A percentile compares a stretch with the other conserved stretches of the same genome.
Conservation (phyloP, 2,113 vertebrate genomes). For the Scytalopus superciliaris region DNA sequence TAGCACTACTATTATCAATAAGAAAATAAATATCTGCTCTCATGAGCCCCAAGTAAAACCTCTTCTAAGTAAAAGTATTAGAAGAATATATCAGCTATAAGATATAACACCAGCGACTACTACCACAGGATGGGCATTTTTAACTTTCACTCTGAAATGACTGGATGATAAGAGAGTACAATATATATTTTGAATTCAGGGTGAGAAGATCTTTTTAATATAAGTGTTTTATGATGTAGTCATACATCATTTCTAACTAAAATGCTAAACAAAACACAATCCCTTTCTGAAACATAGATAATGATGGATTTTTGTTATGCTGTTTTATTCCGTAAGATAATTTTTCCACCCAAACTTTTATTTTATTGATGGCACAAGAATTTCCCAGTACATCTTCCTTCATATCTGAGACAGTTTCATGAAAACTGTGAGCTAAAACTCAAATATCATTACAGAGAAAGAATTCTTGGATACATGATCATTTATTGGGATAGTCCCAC, state of each 20-base stretch:
- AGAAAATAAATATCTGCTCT: slow-evolving; percentile 66
- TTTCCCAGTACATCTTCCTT: slow-evolving; percentile 62
- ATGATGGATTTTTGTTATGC: slow-evolving; percentile 74
- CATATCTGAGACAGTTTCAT: slow-evolving; percentile 44
- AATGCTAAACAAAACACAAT: slow-evolving; percentile 76
- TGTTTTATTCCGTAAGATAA: slow-evolving; percentile 57
- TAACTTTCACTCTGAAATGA: slow-evolving; percentile 78
- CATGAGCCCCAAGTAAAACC: slow-evolving; percentile 68
- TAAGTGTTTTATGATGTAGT: slow-evolving; percentile 77
- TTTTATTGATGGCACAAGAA: slow-evolving; percentile 66
- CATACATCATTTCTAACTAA: slow-evolving; percentile 77
- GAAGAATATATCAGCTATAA: slow-evolving; percentile 78
- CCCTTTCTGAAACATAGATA: slow-evolving; percentile 63
- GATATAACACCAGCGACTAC: slow-evolving; percentile 68
- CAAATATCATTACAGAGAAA: not conserved
- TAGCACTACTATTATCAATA: slow-evolving; percentile 52
- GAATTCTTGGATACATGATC: not conserved
- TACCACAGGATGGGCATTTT: slow-evolving; percentile 74
- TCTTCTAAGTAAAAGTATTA: slow-evolving; percentile 77
- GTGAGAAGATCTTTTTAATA: slow-evolving; percentile 79
- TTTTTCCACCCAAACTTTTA: slow-evolving; percentile 77
- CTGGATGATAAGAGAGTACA: slow-evolving; percentile 78
- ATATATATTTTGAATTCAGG: slow-evolving; percentile 77
- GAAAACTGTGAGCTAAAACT: slow-evolving; percentile 7
- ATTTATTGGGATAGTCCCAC: slow-evolving; percentile 11